Conservation (phyloP, 2,888 invertebrate species). For the Euclidia mi region DNA sequence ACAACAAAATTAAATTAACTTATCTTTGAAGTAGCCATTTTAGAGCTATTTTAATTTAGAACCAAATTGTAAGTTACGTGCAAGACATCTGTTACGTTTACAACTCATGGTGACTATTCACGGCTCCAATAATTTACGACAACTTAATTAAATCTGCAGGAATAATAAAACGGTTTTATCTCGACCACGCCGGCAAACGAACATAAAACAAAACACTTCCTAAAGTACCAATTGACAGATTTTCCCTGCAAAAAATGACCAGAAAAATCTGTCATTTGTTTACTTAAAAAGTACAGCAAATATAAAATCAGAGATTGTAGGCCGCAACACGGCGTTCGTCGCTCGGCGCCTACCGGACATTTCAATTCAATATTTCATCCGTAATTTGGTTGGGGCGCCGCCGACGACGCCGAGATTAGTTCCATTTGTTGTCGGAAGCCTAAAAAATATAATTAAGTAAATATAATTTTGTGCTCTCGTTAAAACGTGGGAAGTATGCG, state of each 20-base stretch:
- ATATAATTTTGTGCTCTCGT: slow-evolving; percentile 37
- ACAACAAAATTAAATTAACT: slow-evolving; percentile 21
- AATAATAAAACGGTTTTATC: slow-evolving; percentile 13
- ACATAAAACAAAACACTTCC: neutral
- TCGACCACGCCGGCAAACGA: neutral
- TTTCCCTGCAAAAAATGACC: too few species aligned
- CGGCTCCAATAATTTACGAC: slow-evolving; percentile 12
- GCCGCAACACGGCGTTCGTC: slow-evolving; percentile 18
- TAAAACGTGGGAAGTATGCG: too few species aligned
- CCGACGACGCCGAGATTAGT: slow-evolving; percentile 23
- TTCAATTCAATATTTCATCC: slow-evolving; percentile 50
- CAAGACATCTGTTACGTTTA: slow-evolving; percentile 26
- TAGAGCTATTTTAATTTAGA: slow-evolving; percentile 13
- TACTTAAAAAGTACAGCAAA: slow-evolving; percentile 28
- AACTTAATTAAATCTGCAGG: slow-evolving; percentile 22
- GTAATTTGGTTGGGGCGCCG: slow-evolving; percentile 39
- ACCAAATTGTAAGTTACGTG: slow-evolving; percentile 7
- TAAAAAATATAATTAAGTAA: slow-evolving; percentile 42
- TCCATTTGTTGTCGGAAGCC: slow-evolving; percentile 39
- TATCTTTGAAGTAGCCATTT: slow-evolving; percentile 2
- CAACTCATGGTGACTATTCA: slow-evolving; percentile 14
- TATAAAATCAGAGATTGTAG: slow-evolving; percentile 36
- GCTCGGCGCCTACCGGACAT: slow-evolving; percentile 34
- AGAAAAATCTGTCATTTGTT: slow-evolving; percentile 16
- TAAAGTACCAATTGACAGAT: too few species aligned